Base-by-base conservation (phyloP, 64 coral and sea anemone species). In the Montipora capricornis region DNA sequence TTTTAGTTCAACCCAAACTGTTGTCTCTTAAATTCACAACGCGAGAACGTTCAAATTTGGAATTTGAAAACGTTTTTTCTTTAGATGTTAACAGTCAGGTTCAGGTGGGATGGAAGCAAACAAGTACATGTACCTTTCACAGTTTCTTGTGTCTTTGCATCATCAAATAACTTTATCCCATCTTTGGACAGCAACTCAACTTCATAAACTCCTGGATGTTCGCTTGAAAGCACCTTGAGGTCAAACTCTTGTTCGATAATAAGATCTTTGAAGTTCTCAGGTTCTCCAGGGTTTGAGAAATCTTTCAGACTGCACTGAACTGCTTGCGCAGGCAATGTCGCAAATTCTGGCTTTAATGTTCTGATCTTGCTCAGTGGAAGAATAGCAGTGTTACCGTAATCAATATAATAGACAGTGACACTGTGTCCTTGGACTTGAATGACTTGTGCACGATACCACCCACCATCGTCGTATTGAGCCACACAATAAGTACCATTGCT, bases 401-500 rank as follows among this genome's bases (percentile, higher is more conserved):
- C 88, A 49, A 80, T 80, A 60, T 90, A 90, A 46, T 80, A 80
- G 1, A 90, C 88, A 45, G 55, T 67, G 37, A 93, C 52, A 20
- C 85, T 93, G 29, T 61, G 8, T 19, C 67, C 58, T 20, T 44
- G 16, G 19, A 52, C 55, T 10, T 15, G 15, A 13, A 58, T 73
- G 19, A 70, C 74, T 44, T 37, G 47, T 14, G 74, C 74, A 68
- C 17, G 12, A 19, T 69, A 87, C 60, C 49, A 68, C 5, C 47
- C 89, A 73, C 64, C 51, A 47, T 95, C 46, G 73, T 78, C 75
- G 80, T 91, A 79, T 4, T 76, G 82, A 22, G 96, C 96, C 15
- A 98, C 79, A 77, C 96, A 98, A 6, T 85, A 90, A 89, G 90
- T 79, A 5, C 93, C 92, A 66, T 74, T 84, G 13, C 73, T 80